These are phyloP conservation scores for Myiopsitta monachus DNA, from an alignment of 2,113 vertebrate species.

Conservation along the genomic window DNA sequence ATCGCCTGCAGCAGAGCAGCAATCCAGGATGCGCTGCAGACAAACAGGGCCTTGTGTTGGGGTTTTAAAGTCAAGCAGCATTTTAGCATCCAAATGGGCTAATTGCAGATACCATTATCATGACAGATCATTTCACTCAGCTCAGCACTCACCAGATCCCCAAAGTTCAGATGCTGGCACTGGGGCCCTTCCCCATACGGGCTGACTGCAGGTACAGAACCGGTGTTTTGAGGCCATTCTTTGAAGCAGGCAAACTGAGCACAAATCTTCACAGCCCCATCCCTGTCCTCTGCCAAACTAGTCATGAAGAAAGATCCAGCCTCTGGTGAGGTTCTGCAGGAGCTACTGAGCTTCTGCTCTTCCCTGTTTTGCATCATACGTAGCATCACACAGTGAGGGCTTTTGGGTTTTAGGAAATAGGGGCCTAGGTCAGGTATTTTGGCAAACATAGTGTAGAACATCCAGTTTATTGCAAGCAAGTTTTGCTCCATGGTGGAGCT, in stretches of 20 bases:
- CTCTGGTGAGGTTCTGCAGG: neutral
- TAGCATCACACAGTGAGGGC: neutral
- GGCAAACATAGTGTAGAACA: neutral
- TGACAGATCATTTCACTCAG: neutral
- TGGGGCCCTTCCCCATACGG: neutral
- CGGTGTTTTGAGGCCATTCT: neutral
- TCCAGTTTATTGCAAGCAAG: neutral
- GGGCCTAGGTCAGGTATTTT: neutral
- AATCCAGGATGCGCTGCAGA: neutral
- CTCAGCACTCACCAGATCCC: neutral
- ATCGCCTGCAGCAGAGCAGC: neutral
- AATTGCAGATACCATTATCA: neutral
- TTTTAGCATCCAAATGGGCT: neutral
- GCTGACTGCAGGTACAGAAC: neutral
- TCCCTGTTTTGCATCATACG: accelerated
- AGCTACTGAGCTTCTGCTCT: neutral
- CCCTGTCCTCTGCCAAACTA: neutral
- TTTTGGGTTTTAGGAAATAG: neutral
- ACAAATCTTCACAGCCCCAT: neutral
- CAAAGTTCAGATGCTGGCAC: neutral
- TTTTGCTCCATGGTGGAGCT: neutral
- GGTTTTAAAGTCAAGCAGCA: neutral
- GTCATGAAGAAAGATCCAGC: neutral
- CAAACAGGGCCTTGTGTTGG: neutral
- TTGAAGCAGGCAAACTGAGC: neutral